Conservation (phyloP, 2,113 vertebrate species). For the Excalfactoria chinensis region DNA sequence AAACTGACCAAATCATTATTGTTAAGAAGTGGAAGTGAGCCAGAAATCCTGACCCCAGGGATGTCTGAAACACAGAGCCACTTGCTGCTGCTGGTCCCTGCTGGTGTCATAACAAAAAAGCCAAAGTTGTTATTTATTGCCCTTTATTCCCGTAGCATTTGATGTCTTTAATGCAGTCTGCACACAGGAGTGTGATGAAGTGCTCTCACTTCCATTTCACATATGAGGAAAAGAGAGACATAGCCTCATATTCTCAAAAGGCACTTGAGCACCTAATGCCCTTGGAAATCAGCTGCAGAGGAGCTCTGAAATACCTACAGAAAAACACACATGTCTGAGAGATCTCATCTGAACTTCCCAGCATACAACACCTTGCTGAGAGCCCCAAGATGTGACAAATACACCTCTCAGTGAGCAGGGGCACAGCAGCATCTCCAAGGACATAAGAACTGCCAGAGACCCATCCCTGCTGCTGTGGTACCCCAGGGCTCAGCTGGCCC, state of each 20-base stretch:
- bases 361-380: fast-evolving
- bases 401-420: too few relatives aligned
- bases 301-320: background rate
- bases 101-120: background rate
- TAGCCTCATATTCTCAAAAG: background rate
- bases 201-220: constrained; percentile 13
- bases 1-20: constrained; percentile 8
- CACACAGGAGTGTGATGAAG: background rate
- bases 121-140: constrained; percentile 29
- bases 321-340: fast-evolving
- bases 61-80: background rate
- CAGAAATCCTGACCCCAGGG: background rate
- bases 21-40: background rate
- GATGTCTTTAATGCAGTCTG: constrained; percentile 1
- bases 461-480: fast-evolving
- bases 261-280: constrained; percentile 5
- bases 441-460: background rate
- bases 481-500: background rate
- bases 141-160: constrained; percentile 1
- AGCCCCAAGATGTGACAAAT: background rate
- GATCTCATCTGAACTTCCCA: background rate
- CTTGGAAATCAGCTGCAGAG: background rate
- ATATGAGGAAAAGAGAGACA: background rate
- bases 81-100: background rate
- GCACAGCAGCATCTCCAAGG: background rate